Conservation (phyloP, 2,888 invertebrate species). For the Xestia ashworthii region DNA sequence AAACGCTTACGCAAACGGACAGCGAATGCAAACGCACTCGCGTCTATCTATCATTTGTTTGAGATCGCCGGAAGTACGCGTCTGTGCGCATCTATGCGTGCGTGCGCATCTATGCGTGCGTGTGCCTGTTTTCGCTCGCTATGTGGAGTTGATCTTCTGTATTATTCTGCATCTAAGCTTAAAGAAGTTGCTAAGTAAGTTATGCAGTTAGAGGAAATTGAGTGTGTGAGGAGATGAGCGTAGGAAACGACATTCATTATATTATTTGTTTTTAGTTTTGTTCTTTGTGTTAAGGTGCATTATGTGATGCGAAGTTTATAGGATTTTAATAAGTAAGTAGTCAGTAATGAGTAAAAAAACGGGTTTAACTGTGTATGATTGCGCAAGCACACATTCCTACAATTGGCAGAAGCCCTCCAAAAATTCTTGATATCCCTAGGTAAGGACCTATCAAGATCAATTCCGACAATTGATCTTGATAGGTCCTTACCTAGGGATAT, state of each 20-base stretch:
- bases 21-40: neutral
- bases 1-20: neutral
- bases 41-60: neutral
- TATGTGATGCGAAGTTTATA: neutral
- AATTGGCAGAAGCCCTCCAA: too few relatives aligned
- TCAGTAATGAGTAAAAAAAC: neutral
- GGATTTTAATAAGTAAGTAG: neutral
- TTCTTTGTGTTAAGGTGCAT: neutral
- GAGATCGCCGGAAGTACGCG: neutral
- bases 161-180: neutral
- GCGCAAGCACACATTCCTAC: neutral
- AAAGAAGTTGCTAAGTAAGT: conserved; percentile 56
- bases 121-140: neutral
- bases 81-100: too few relatives aligned
- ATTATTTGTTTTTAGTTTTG: neutral
- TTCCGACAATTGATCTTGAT: neutral
- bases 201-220: conserved; percentile 50
- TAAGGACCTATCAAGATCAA: too few relatives aligned
- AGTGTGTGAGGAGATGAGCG: conserved; percentile 24
- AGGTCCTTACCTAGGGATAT: neutral
- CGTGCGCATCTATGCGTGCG: too few relatives aligned
- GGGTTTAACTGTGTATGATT: neutral
- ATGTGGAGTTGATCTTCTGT: conserved; percentile 3
- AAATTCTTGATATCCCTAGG: too few relatives aligned
- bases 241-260: conserved; percentile 28